Evolutionary conservation across 2,888 invertebrate species (phyloP), one percentile per base, ranked within the genome.

Genomic region (Amblyjoppa proteus): DNA sequence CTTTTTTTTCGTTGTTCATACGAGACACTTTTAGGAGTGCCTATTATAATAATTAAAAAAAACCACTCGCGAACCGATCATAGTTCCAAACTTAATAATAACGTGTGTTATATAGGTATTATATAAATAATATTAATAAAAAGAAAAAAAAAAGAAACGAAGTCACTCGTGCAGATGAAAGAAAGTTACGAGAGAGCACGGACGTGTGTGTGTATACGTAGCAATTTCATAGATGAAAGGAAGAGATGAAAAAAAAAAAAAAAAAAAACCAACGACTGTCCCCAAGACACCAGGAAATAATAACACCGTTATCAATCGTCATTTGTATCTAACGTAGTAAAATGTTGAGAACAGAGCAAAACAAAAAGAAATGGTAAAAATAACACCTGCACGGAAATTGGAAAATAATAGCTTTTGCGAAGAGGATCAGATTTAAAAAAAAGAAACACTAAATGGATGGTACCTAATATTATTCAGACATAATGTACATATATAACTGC

Each of bases 401-500:
- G 78, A 82, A 51, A 68, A 79, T 53, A 51, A 77, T 34, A 58
- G 66, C 70, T 77, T 83, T 70, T 79, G 56, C 68, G 70, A 28
- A 68, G 80, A 83, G 51, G 58, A 80, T 68, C 58, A 58, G 73
- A 70, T 81, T 45, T 56, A 66, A 85, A 85, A 86, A 61, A n/a
- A 75, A 64, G 66, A 75, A 83, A 73, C 61, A 90, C 90, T 89
- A 90, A 79, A 75, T 78, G 82, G 71, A 91, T 90, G 91, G 89
- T 92, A 92, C 90, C 91, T 92, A 92, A 91, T 90, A 90, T 91
- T 91, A 91, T 92, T 91, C 90, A 90, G 89, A 93, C 88, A 91
- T 85, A 82, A 82, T 93, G 93, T 94, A 93, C 90, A 93, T 94
- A 93, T 90, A 91, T 91, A 93, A 92, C 92, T 92, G 93, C 93